Conservation (phyloP, 2,797 vertebrate genomes). For the Sylvilagus floridanus region DNA sequence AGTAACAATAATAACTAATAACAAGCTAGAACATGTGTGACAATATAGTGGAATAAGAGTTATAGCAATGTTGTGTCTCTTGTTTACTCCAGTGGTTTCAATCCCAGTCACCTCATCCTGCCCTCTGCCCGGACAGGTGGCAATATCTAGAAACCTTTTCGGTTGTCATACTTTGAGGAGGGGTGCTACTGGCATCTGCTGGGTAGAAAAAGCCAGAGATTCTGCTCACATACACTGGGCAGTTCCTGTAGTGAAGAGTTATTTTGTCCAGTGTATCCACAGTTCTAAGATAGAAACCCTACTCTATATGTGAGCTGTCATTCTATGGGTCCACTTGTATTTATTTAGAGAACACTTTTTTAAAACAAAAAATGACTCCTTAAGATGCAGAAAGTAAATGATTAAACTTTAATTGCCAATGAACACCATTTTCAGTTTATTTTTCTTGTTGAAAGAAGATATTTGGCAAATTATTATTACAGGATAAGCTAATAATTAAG, state of each 20-base stretch:
- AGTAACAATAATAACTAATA: background rate
- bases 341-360: background rate
- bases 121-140: background rate
- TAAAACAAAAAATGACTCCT: background rate
- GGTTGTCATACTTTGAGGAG: background rate
- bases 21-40: background rate
- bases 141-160: background rate
- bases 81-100: background rate
- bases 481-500: background rate
- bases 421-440: constrained; percentile 9
- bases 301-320: background rate
- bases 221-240: background rate
- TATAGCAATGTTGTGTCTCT: background rate
- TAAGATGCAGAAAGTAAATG: background rate
- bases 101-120: background rate
- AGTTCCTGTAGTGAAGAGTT: background rate
- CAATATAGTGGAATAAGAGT: background rate
- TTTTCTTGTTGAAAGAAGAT: constrained; percentile 42
- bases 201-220: background rate
- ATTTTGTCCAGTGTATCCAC: background rate
- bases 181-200: background rate
- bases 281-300: background rate
- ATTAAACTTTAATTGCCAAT: constrained; percentile 9
- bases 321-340: background rate
- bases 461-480: background rate